Percentiles rank a stretch among this genome's conserved stretches.
phyloP scores from a whole-genome alignment of 2,113 vertebrate genomes.

The Poeciliopsis turrubarensis region DNA sequence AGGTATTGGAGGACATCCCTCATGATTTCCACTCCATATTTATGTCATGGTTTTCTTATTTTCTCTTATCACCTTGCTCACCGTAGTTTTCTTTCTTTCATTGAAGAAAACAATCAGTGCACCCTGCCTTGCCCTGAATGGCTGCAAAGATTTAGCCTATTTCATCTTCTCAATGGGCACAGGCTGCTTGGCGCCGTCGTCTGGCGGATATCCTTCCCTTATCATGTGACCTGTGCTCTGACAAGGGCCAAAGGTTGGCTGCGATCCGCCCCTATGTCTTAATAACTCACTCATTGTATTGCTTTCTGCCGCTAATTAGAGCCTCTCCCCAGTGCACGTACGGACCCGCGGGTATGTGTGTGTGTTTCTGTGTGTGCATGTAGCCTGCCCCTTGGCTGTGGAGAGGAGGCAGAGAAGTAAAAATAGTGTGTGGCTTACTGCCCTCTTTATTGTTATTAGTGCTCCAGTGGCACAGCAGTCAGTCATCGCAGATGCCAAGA shows the following conservation, averaged over 20 bases:
- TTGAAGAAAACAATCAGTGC: conserved; percentile 39
- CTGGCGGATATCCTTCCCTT: conserved; percentile 75
- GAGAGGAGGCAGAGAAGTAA: conserved; percentile 69
- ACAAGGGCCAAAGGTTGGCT: conserved; percentile 79
- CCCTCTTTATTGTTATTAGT: conserved; percentile 81
- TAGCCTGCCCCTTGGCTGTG: conserved; percentile 55
- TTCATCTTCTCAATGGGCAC: conserved; percentile 78
- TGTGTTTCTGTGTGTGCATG: conserved; percentile 46
- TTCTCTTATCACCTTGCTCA: conserved; percentile 1
- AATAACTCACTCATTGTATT: conserved; percentile 90
- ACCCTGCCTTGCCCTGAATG: conserved; percentile 42
- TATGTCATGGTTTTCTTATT: background rate
- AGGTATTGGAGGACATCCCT: background rate
- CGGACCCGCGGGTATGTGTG: conserved; percentile 26
- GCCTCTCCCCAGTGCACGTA: conserved; percentile 72
- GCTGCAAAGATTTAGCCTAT: conserved; percentile 52
- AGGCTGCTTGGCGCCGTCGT: conserved; percentile 80
- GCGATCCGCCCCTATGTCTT: conserved; percentile 86
- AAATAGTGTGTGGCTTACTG: conserved; percentile 78
- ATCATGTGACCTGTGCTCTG: conserved; percentile 80
- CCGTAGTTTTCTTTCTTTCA: background rate
- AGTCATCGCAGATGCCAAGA: conserved; percentile 72
- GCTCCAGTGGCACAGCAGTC: conserved; percentile 76
- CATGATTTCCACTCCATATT: background rate
- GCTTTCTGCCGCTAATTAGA: conserved; percentile 86